Base-by-base conservation (phyloP, 2,113 vertebrate species). In the Gobio gobio region DNA sequence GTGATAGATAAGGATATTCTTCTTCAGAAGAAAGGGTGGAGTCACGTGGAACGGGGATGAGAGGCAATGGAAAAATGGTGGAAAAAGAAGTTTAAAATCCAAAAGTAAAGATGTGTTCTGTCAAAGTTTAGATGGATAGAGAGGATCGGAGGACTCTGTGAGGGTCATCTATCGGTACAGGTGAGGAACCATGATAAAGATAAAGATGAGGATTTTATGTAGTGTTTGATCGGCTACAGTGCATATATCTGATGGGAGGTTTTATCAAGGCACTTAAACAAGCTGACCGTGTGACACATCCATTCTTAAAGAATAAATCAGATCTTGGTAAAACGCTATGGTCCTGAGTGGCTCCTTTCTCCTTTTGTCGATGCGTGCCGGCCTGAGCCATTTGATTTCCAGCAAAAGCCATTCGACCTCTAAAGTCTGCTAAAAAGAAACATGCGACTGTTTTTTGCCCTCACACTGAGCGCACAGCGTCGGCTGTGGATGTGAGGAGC, bases 1-100 rank as follows among this genome's bases (percentile, higher is more conserved):
- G 83, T 83, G 86, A 88, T 82, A 92, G 93, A 94, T 94, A 93
- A 94, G 92, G 86, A 86, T 91, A 87, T 92, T 91, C 91, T 89
- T 93, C 89, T 89, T 87, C 85, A 87, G 84, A 78, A 87, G 84
- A 89, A 72, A 73, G 85, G 88, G 76, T 83, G 91, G 89, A 90
- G 85, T 73, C 83, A 86, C 59, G 82, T 81, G 79, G 86, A 58
- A 76, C 74, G 36, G 51, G 81, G 78, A 74, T 85, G 83, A 89
- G 82, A 82, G 78, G 84, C 80, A 84, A 5, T 22, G 49, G 59
- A 74, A 14, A 51, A 56, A 64, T 47, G 66, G 79, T 74, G 49
- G 72, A 0, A 83, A 86, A 82, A 85, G 85, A 83, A 86, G 86
- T 85, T 85, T 58, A 88, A 79, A 79, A 14, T 89, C 85, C 76